Conservation (phyloP, 2,113 vertebrate genomes). For the Xiphophorus maculatus region DNA sequence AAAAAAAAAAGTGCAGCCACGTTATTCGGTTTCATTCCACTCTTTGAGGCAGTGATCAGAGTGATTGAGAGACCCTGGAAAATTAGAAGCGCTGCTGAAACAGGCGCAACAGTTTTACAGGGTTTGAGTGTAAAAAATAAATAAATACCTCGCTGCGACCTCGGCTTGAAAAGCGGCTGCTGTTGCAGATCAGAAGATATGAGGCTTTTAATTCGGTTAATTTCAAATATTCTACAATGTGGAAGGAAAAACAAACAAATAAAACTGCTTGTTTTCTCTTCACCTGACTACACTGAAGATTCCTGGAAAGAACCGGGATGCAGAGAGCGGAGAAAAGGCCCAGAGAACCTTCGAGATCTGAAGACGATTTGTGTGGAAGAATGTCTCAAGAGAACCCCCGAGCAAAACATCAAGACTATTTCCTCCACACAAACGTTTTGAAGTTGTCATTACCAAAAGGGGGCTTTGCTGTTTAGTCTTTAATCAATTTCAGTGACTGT, state of each 20-base stretch:
- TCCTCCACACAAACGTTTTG: neutral
- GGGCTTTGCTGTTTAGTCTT: neutral
- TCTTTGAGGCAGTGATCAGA: constrained; percentile 51
- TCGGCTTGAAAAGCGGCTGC: constrained; percentile 9
- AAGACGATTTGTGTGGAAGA: neutral
- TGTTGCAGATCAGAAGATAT: neutral
- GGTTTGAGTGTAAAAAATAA: neutral
- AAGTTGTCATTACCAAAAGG: neutral
- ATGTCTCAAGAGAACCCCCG: neutral
- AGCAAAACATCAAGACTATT: neutral
- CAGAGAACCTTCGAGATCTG: neutral
- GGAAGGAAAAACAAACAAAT: neutral
- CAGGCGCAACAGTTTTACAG: neutral
- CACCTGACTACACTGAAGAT: neutral
- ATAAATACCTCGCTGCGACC: neutral
- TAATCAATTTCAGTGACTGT: neutral
- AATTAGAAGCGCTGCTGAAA: constrained; percentile 19
- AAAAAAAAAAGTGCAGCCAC: constrained; percentile 49
- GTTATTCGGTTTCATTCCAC: constrained; percentile 56
- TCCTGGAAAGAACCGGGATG: neutral
- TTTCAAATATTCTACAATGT: constrained; percentile 44
- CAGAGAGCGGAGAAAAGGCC: neutral
- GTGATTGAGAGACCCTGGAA: constrained; percentile 38
- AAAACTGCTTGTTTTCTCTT: neutral
- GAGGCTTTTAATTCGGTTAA: constrained; percentile 35